Evolutionary conservation across 1,140 invertebrate genomes (phyloP), one percentile per base, ranked within the genome.

Genomic region (Drepana arcuata): DNA sequence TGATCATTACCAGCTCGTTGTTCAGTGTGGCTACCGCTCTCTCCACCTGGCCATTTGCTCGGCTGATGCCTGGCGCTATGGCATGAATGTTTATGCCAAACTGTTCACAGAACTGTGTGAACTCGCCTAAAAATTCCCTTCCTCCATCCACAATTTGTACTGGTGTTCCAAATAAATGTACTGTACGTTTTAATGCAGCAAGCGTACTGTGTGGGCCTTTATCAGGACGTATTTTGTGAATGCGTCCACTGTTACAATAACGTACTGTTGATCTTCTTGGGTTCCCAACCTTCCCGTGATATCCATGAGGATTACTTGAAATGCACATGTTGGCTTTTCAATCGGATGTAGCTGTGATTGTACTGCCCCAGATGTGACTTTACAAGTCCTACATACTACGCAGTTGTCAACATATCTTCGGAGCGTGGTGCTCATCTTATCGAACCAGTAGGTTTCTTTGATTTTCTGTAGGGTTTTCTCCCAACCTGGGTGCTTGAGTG

Each of bases 201-300:
- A 67, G 16, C 0, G 38, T 50, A 34, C 48, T 48, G 9, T 24
- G 7, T 23, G 18, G 48, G 14, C 16, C 58, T 13, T 60, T 63
- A 9, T 57, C 7, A 63, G 36, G 11, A 60, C 34, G 21, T 52
- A 68, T 30, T 53, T 72, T 0, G 58, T 70, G 34, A 60, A 83
- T 0, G 65, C 62, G 14, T 83, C 79, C 0, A 83, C 41, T 0
- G 53, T 45, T 0, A 69, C 66, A 5, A 83, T 28, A 0, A 59
- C 49, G n/a, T 62, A 62, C 15, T 66, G 26, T 13, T 62, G 16
- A 3, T 45, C 14, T n/a, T 34, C 14, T 2, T 5, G 2, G 7
- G 49, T 62, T 2, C 58, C 47, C 4, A 74, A 47, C 4, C 67
- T 73, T 0, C 71, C 57, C 1, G 53, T 53, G 2, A 58, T 49